These are phyloP conservation scores for Phalloptychus januarius DNA, from an alignment of 2,797 vertebrate genomes.

Conservation along the genomic window DNA sequence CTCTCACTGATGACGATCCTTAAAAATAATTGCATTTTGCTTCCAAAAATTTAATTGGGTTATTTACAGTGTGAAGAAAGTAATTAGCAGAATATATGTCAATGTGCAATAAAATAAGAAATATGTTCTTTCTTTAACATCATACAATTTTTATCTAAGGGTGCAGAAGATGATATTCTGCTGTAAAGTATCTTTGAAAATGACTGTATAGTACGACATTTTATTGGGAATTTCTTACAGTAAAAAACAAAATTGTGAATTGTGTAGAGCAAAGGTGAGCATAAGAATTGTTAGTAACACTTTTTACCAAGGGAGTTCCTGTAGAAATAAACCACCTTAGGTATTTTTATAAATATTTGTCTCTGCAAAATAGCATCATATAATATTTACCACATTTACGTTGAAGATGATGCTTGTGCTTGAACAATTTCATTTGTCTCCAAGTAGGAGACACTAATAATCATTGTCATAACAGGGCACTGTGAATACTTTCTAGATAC, in stretches of 20 bases:
- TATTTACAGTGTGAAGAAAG: slow-evolving; percentile 18
- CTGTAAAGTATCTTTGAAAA: not conserved
- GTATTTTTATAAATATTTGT: not conserved
- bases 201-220: not conserved
- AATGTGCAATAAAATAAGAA: not conserved
- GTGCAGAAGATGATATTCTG: not conserved
- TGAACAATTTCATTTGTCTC: not conserved
- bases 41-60: slow-evolving; percentile 22
- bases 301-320: not conserved
- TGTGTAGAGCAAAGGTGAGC: not conserved
- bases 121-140: not conserved
- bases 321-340: not conserved
- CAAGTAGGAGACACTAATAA: not conserved
- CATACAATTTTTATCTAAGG: not conserved
- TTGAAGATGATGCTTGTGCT: not conserved
- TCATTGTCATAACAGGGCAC: no score
- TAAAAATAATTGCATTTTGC: not conserved
- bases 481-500: not conserved
- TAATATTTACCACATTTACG: not conserved
- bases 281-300: not conserved
- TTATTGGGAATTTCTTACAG: not conserved
- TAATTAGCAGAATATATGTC: not conserved
- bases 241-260: not conserved
- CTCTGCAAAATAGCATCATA: not conserved
- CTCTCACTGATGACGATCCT: slow-evolving; percentile 10